Evolutionary conservation across 2,113 vertebrate species (phyloP).

Genomic region (Steatornis caripensis): DNA sequence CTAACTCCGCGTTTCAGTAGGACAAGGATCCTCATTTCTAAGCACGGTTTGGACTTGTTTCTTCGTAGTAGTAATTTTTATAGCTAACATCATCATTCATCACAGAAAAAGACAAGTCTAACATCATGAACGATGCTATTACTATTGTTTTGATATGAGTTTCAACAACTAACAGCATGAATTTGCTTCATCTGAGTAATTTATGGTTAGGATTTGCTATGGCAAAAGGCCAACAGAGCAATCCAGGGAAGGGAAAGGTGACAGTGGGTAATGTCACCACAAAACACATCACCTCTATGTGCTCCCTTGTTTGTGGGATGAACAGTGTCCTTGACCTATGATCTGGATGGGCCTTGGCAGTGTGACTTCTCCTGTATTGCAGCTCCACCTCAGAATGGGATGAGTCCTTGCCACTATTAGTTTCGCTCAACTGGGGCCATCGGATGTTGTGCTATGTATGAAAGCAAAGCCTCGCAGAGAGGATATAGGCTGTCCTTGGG

Average conservation of each 20-base stretch:
- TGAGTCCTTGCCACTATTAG: background rate
- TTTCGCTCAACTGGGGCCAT: background rate
- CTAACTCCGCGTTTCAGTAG: background rate
- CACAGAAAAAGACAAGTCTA: background rate
- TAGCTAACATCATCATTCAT: background rate
- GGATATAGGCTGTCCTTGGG: background rate
- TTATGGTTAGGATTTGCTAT: background rate
- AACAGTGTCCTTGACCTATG: background rate
- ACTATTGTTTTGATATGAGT: background rate
- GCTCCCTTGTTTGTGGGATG: background rate
- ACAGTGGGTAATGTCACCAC: background rate
- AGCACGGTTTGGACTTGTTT: background rate
- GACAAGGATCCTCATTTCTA: background rate
- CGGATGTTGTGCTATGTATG: background rate
- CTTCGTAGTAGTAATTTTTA: background rate
- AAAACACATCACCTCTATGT: background rate
- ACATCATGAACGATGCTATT: background rate
- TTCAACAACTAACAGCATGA: background rate
- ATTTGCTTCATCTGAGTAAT: background rate
- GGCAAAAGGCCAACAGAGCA: conserved; percentile 8
- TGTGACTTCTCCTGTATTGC: background rate
- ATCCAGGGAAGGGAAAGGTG: background rate
- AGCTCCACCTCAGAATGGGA: background rate
- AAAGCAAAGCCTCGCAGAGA: background rate
- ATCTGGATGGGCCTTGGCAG: background rate